Percentiles rank a stretch among this genome's conserved stretches.
These are phyloP conservation scores for Euphonia xanthogaster DNA, from an alignment of 2,797 vertebrate genomes.

Conservation along the genomic window DNA sequence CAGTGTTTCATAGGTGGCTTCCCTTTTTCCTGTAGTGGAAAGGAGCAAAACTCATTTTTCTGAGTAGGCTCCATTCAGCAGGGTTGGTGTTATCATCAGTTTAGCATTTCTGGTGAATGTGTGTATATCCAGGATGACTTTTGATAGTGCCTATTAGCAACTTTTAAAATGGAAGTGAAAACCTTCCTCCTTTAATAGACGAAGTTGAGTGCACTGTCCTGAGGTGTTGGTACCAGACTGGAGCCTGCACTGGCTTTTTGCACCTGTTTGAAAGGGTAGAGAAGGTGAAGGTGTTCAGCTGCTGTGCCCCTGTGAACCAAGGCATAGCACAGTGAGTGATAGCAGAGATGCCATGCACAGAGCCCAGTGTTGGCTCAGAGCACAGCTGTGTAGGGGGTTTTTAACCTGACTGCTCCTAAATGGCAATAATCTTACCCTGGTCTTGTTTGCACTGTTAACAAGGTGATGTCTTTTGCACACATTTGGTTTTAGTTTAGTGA, in stretches of 20 bases:
- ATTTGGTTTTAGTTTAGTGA: neutral
- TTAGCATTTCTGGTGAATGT: neutral
- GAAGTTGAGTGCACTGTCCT: neutral
- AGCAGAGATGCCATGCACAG: neutral
- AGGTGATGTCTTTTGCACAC: neutral
- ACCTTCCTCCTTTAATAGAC: neutral
- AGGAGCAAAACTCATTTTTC: neutral
- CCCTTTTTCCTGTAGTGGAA: accelerated
- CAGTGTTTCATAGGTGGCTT: neutral
- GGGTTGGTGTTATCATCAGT: neutral
- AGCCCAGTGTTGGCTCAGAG: neutral
- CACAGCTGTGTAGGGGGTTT: neutral
- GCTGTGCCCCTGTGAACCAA: neutral
- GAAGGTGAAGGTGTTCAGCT: neutral
- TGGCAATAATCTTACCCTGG: neutral
- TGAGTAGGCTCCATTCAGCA: neutral
- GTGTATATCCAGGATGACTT: neutral
- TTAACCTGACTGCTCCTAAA: neutral
- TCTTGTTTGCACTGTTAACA: neutral
- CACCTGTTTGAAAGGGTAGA: neutral
- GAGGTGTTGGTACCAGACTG: neutral
- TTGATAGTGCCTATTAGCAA: neutral
- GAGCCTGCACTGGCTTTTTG: neutral
- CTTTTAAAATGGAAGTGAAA: neutral
- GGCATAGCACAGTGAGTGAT: neutral